Conservation (phyloP, 2,113 vertebrate genomes). For the Strigops habroptila region DNA sequence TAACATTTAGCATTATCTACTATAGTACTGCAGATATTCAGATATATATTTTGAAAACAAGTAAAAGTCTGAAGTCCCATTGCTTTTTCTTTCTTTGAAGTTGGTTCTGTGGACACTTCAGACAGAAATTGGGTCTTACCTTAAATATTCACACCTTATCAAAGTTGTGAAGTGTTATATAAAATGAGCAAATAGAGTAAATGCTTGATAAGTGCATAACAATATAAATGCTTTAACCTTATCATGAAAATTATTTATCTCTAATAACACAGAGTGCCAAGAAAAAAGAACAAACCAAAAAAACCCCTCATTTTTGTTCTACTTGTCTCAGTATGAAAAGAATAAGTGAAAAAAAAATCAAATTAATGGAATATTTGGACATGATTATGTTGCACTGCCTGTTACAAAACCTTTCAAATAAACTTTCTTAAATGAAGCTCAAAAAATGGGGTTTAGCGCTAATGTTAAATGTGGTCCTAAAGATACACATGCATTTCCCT, state of each 20-base stretch:
- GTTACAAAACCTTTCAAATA: neutral
- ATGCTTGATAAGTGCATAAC: conserved; percentile 31
- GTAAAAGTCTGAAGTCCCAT: neutral
- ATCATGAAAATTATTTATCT: conserved; percentile 49
- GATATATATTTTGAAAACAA: neutral
- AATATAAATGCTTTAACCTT: conserved; percentile 39
- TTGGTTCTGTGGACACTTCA: conserved; percentile 2
- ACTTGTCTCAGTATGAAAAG: neutral
- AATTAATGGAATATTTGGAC: neutral
- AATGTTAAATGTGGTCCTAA: neutral
- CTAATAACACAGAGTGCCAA: conserved; percentile 6
- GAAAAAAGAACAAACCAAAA: conserved; percentile 2
- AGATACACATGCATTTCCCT: neutral
- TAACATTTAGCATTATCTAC: neutral
- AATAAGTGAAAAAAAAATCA: neutral
- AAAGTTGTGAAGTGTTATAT: conserved; percentile 31
- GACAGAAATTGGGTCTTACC: conserved; percentile 38
- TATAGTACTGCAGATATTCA: neutral
- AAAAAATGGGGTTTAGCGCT: neutral
- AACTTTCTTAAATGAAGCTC: neutral
- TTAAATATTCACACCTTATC: conserved; percentile 54
- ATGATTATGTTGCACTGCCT: neutral
- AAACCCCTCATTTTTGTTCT: neutral
- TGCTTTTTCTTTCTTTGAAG: conserved; percentile 44
- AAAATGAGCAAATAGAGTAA: conserved; percentile 24